Percentiles rank a stretch among this genome's conserved stretches.
Evolutionary conservation across 2,797 vertebrate genomes (phyloP).

Genomic region (Molossus alvarezi): DNA sequence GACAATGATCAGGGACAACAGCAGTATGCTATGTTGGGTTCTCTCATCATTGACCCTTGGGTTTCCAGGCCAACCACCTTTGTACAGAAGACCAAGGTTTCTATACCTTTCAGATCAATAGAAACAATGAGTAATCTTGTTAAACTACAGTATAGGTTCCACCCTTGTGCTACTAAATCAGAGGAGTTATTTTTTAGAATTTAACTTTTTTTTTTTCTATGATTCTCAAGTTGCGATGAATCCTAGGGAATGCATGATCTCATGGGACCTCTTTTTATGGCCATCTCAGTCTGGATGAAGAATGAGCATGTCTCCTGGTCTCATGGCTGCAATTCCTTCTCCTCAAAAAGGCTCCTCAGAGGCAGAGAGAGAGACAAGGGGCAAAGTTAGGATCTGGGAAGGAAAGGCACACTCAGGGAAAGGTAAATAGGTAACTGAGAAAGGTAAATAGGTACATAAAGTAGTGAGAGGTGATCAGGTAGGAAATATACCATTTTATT

Average conservation of each 20-base stretch:
- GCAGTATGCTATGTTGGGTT: neutral
- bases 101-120: neutral
- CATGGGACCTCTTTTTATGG: neutral
- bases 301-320: neutral
- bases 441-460: neutral
- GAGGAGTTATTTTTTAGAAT: slow-evolving; percentile 19
- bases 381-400: neutral
- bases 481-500: neutral
- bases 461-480: neutral
- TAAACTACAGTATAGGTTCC: neutral
- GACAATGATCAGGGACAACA: neutral
- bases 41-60: neutral
- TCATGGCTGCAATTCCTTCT: neutral
- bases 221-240: slow-evolving; percentile 20
- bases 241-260: neutral
- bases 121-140: slow-evolving; percentile 18
- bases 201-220: neutral
- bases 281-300: neutral
- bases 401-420: neutral
- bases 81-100: neutral
- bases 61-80: neutral
- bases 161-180: neutral
- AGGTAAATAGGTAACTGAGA: neutral
- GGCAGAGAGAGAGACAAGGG: neutral
- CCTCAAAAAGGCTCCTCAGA: neutral